Conservation (phyloP, 2,888 invertebrate species). For the Melieria crassipennis region DNA sequence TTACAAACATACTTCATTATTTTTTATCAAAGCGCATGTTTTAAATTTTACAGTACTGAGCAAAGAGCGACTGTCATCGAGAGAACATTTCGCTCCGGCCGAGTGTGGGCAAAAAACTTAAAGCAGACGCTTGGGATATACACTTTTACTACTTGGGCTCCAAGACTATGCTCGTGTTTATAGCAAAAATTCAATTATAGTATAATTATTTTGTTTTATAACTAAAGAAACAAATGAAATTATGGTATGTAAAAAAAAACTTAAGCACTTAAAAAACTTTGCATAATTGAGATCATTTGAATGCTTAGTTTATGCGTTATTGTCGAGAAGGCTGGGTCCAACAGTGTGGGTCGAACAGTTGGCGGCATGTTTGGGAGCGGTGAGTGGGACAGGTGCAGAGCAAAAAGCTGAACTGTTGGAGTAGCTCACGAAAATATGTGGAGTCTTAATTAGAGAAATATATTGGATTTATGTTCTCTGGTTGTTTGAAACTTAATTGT, state of each 20-base stretch:
- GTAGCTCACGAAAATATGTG: too few species aligned
- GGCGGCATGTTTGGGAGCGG: too few species aligned
- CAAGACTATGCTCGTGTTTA: slow-evolving; percentile 19
- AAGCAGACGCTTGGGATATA: slow-evolving; percentile 27
- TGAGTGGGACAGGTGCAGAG: too few species aligned
- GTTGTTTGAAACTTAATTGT: too few species aligned
- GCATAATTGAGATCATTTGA: background rate
- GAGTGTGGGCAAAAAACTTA: slow-evolving; percentile 20
- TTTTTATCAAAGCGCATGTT: slow-evolving; percentile 27
- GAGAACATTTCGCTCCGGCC: slow-evolving; percentile 4
- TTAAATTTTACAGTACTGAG: slow-evolving; percentile 21
- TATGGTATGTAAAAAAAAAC: background rate
- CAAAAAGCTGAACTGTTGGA: too few species aligned
- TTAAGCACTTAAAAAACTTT: background rate
- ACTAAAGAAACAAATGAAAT: background rate
- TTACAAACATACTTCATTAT: background rate
- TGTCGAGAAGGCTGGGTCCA: too few species aligned
- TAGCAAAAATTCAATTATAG: background rate
- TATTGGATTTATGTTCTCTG: too few species aligned
- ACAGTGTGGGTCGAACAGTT: too few species aligned
- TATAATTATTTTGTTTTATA: background rate
- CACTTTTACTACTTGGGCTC: slow-evolving; percentile 16
- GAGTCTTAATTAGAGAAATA: too few species aligned
- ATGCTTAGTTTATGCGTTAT: too few species aligned
- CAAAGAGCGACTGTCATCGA: background rate